A percentile compares a stretch with the other conserved stretches of the same genome.
Evolutionary conservation across 2,888 invertebrate species (phyloP).

Genomic region (Siphlonurus alternatus): DNA sequence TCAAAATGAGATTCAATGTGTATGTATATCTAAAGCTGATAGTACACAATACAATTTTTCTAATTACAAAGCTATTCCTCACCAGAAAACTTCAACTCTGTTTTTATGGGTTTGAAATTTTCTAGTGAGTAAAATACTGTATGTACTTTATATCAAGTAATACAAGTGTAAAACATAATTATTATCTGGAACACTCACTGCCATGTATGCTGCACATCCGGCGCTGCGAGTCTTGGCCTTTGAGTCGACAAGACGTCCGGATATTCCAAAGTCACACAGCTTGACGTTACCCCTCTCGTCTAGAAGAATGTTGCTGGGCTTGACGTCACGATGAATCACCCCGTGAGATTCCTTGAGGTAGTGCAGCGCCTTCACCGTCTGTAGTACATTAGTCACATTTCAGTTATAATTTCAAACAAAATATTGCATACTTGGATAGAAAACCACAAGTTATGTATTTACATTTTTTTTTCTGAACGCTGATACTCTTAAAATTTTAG

Average conservation of each 20-base stretch:
- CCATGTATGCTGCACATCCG: slow-evolving; percentile 99
- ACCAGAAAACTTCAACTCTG: too few species aligned
- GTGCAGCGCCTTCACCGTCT: slow-evolving; percentile 91
- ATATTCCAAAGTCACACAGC: slow-evolving; percentile 98
- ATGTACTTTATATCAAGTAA: too few species aligned
- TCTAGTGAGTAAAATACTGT: too few species aligned
- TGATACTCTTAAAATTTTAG: too few species aligned
- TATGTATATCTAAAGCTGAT: too few species aligned
- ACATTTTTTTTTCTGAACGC: neutral
- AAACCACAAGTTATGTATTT: slow-evolving; percentile 8
- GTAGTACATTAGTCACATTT: slow-evolving; percentile 17
- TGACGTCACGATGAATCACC: slow-evolving; percentile 95
- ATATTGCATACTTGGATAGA: slow-evolving; percentile 6
- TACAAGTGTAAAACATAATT: too few species aligned
- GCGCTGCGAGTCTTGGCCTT: slow-evolving; percentile 94
- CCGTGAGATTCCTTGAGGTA: slow-evolving; percentile 95
- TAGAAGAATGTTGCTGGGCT: slow-evolving; percentile 95
- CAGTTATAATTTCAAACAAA: neutral
- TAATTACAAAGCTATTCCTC: too few species aligned
- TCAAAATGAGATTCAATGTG: too few species aligned
- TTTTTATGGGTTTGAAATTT: too few species aligned
- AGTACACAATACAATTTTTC: too few species aligned
- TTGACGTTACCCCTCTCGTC: slow-evolving; percentile 93
- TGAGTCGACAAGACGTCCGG: slow-evolving; percentile 92
- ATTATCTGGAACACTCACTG: slow-evolving; percentile 43